Base-by-base conservation (phyloP, 92 coral and sea anemone genomes). In the Epizoanthus stellaris region DNA sequence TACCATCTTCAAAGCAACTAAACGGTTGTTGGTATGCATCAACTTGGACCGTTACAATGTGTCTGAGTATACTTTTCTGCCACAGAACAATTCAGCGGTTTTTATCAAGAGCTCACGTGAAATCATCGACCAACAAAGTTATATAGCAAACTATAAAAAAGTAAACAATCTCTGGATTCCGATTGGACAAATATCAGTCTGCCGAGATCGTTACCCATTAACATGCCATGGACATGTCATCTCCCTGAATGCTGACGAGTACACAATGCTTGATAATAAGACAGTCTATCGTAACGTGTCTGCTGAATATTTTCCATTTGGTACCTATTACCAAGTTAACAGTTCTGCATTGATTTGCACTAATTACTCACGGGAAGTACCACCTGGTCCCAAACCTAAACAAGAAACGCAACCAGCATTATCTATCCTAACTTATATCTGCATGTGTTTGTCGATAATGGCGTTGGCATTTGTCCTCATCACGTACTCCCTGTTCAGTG, bases 1-100 rank as follows among this genome's bases (percentile, higher is more conserved):
- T 36, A 71, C 85, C 43, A 79, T 84, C 12, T 38, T 84, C 49
- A 84, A 84, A 53, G 85, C 82, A 71, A 77, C 91, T 1, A 69
- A 58, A 61, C 73, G 85, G 25, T 10, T 84, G 4, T 14, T 77
- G 9, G 59, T 86, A 19, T 89, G 92, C 23, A 17, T 84, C 68
- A 77, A 85, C 70, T 52, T 77, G n/a, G 73, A 88, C n/a, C 54
- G 11, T 39, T 85, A 75, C 80, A 45, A 62, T 20, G 21, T 65
- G 12, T 16, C 42, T 60, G 89, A 89, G 59, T 89, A 89, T 53
- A 63, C 76, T 3, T 74, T 85, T 43, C 71, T 88, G 30, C 70
- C 74, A 20, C 8, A 49, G 19, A 68, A 49, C 62, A 53, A 63
- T n/a, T 84, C 92, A 73, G 83, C 88, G 34, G 82, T 89, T 9